Conservation (phyloP, 2,888 invertebrate genomes). For the Apamea anceps region DNA sequence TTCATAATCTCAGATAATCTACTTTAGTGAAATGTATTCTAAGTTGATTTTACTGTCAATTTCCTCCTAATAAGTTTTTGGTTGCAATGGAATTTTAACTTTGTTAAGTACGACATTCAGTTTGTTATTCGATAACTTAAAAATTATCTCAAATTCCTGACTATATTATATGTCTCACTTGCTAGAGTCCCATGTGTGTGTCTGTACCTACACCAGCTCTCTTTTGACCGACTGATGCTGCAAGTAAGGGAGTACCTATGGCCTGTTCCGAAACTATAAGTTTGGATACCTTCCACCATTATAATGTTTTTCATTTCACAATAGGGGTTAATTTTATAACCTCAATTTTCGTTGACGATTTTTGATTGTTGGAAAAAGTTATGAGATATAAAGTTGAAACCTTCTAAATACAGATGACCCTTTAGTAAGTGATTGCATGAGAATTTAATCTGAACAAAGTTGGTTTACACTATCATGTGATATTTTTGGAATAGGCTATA, state of each 20-base stretch:
- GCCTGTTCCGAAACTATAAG: background rate
- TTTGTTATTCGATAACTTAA: no score
- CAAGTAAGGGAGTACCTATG: background rate
- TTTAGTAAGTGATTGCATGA: background rate
- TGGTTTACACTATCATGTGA: background rate
- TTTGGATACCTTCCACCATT: background rate
- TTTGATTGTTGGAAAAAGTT: background rate
- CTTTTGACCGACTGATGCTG: background rate
- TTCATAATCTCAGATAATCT: background rate
- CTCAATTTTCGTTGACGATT: background rate
- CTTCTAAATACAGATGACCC: background rate
- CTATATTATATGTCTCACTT: background rate
- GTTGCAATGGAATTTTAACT: background rate
- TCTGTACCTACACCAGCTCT: background rate
- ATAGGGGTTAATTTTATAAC: background rate
- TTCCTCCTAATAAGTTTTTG: no score
- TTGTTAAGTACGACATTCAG: background rate
- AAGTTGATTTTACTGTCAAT: background rate
- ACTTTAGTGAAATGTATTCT: background rate
- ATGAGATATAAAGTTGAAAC: background rate
- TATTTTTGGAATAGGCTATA: background rate
- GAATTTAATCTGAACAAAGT: background rate
- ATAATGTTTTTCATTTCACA: background rate
- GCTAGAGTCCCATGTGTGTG: background rate
- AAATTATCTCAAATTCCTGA: background rate